These are phyloP conservation scores for Acrocyrtus sp. DNA, from an alignment of 2,888 invertebrate species.

Conservation along the genomic window DNA sequence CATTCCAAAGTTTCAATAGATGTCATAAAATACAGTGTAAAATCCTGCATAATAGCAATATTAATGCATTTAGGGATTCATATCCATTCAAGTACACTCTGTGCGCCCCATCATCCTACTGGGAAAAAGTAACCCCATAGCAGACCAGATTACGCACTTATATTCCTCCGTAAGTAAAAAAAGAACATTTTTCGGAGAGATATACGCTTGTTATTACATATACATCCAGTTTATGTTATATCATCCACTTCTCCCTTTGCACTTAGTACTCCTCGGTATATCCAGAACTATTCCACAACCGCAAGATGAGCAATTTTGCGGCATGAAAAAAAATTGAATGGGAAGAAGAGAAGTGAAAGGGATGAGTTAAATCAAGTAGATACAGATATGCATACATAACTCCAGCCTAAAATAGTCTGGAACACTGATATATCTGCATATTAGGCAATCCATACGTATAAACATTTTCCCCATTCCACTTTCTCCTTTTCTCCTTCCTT, in stretches of 20 bases:
- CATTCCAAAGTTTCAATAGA: conserved; percentile 42
- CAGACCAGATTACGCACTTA: neutral
- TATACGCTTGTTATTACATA: too few relatives aligned
- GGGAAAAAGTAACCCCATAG: neutral
- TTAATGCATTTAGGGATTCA: conserved; percentile 16
- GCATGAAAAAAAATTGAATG: conserved; percentile 15
- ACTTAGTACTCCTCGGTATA: too few relatives aligned
- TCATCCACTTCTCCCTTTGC: too few relatives aligned
- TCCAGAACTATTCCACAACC: conserved; percentile 15
- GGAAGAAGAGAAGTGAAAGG: conserved; percentile 8
- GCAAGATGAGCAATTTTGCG: conserved; percentile 33
- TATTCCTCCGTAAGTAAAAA: neutral
- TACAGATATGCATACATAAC: neutral
- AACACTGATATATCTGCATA: neutral
- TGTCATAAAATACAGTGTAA: conserved; percentile 25
- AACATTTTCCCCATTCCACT: neutral
- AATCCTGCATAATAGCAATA: conserved; percentile 14
- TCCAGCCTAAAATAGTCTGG: too few relatives aligned
- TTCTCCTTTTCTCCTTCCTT: neutral
- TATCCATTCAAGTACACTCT: conserved; percentile 1
- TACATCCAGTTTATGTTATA: too few relatives aligned
- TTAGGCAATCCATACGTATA: neutral
- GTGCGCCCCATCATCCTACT: neutral
- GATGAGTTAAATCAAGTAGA: conserved; percentile 41
- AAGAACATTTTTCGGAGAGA: neutral